Evolutionary conservation across 2,888 invertebrate genomes (phyloP).

Genomic region (Dinocampus coccinellae): DNA sequence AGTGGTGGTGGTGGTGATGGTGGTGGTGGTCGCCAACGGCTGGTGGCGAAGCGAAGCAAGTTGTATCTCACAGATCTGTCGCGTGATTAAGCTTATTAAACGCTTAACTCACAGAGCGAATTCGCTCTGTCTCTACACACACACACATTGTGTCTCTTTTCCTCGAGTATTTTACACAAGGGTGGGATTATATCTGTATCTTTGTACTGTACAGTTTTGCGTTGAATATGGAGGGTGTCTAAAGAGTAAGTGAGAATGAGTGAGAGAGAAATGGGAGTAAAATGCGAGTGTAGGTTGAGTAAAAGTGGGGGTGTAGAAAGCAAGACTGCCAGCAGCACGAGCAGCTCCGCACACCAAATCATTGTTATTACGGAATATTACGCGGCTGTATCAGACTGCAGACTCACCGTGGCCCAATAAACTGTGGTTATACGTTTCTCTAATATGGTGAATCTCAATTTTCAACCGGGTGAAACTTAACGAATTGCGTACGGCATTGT

Average conservation of each 20-base stretch:
- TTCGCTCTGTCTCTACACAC: conserved; percentile 54
- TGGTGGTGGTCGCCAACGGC: conserved; percentile 37
- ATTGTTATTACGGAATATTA: conserved; percentile 68
- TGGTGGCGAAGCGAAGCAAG: conserved; percentile 66
- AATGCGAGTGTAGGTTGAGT: conserved; percentile 24
- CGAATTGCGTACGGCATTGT: not conserved
- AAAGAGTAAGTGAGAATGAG: conserved; percentile 31
- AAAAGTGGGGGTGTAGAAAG: conserved; percentile 40
- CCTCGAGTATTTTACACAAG: conserved; percentile 30
- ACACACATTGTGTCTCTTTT: conserved; percentile 45
- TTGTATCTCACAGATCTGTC: conserved; percentile 70
- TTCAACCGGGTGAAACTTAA: conserved; percentile 48
- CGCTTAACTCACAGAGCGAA: conserved; percentile 67
- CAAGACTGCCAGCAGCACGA: conserved; percentile 55
- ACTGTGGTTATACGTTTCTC: conserved; percentile 61
- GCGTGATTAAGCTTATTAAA: conserved; percentile 70
- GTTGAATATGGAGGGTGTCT: conserved; percentile 24
- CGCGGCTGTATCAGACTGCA: conserved; percentile 63
- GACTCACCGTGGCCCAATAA: conserved; percentile 63
- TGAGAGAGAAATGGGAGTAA: conserved; percentile 21
- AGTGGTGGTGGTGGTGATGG: conserved; percentile 29
- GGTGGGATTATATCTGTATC: conserved; percentile 11
- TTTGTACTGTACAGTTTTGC: conserved; percentile 32
- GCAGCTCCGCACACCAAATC: conserved; percentile 64
- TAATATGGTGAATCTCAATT: conserved; percentile 66